These are phyloP conservation scores for Pseudolaguvia tuberculata DNA, from an alignment of 2,113 vertebrate species.

Conservation along the genomic window DNA sequence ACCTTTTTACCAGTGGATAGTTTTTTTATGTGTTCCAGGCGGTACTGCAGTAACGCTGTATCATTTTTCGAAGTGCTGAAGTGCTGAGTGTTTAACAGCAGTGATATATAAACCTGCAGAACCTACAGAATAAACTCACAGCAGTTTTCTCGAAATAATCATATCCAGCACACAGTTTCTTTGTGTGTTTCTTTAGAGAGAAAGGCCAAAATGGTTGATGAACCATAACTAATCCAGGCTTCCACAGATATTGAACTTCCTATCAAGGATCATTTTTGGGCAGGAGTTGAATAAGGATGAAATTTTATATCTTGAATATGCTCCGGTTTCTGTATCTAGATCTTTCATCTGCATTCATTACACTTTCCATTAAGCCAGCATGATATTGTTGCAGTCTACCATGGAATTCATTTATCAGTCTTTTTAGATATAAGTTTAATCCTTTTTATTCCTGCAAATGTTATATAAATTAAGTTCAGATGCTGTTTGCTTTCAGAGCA, in stretches of 20 bases:
- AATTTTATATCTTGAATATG: background rate
- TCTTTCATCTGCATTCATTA: background rate
- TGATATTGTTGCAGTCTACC: too few relatives aligned
- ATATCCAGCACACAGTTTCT: background rate
- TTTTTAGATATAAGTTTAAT: too few relatives aligned
- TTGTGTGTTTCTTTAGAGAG: background rate
- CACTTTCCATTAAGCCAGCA: background rate
- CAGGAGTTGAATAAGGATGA: background rate
- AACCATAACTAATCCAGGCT: conserved; percentile 10
- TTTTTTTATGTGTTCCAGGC: conserved; percentile 65
- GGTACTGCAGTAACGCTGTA: conserved; percentile 61
- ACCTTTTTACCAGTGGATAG: conserved; percentile 57
- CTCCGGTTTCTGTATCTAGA: background rate
- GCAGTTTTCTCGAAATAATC: background rate
- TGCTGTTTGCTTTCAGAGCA: too few relatives aligned
- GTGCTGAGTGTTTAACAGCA: conserved; percentile 48
- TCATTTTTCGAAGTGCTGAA: conserved; percentile 54
- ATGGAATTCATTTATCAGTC: too few relatives aligned
- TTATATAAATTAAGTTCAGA: too few relatives aligned
- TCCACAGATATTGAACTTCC: background rate
- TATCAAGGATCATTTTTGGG: background rate
- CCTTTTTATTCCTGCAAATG: too few relatives aligned
- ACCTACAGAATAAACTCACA: conserved; percentile 16
- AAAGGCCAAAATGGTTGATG: background rate
- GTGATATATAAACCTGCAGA: conserved; percentile 51